These are phyloP conservation scores for Syndactyla subalaris DNA, from an alignment of 2,797 vertebrate genomes.

Conservation along the genomic window DNA sequence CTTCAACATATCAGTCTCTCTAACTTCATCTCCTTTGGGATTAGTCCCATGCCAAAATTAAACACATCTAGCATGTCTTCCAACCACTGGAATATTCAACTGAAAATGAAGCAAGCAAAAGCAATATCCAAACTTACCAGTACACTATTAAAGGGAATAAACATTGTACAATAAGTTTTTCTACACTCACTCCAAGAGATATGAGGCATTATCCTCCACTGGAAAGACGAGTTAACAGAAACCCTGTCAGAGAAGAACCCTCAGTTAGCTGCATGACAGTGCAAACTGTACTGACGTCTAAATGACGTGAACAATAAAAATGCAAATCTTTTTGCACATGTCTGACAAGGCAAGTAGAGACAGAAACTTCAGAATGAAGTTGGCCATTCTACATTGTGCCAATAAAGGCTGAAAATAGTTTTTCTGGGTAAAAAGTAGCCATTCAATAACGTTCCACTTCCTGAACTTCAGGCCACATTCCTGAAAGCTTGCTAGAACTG, in stretches of 20 bases:
- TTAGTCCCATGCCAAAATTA: not conserved
- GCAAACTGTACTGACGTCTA: not conserved
- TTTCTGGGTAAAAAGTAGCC: not conserved
- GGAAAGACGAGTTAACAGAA: not conserved
- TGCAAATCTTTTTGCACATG: not conserved
- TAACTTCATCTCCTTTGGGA: not conserved
- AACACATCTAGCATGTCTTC: slow-evolving; percentile 1
- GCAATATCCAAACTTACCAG: not conserved
- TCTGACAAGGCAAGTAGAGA: not conserved
- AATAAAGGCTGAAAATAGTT: not conserved
- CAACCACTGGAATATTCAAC: not conserved
- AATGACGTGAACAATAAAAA: not conserved
- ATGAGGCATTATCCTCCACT: not conserved
- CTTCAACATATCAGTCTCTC: not conserved
- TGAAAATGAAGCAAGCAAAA: slow-evolving; percentile 6
- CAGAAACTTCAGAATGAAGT: not conserved
- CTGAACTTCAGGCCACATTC: not conserved
- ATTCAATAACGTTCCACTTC: not conserved
- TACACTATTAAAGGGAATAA: not conserved
- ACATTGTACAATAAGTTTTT: not conserved
- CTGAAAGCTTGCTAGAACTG: not conserved
- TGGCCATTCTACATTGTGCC: not conserved
- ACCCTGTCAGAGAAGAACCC: not conserved
- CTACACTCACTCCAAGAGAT: not conserved
- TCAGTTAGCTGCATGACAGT: not conserved